phyloP scores from a whole-genome alignment of 2,113 vertebrate genomes.

The Uropsilus gracilis region DNA sequence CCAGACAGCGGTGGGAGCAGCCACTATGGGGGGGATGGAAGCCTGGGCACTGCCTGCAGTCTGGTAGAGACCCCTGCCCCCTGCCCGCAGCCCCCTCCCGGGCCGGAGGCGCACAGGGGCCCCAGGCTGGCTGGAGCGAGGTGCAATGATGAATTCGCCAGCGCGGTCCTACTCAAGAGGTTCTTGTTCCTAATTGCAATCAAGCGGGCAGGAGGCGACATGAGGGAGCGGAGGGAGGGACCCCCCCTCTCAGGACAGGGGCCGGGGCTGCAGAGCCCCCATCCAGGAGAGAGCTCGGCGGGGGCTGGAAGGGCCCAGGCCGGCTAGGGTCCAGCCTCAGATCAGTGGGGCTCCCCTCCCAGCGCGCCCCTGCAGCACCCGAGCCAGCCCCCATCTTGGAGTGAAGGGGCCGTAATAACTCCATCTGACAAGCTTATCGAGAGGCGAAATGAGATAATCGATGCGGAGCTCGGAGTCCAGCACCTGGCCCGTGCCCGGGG shows the following conservation, averaged over 20 bases:
- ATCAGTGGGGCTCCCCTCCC: neutral
- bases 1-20: neutral
- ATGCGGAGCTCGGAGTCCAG: accelerated
- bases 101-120: too few relatives aligned
- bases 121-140: neutral
- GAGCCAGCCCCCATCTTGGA: neutral
- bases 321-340: neutral
- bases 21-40: neutral
- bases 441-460: neutral
- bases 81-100: too few relatives aligned
- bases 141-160: neutral
- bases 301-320: neutral
- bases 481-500: neutral
- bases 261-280: neutral
- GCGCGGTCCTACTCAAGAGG: accelerated
- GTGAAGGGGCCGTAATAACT: neutral
- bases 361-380: neutral
- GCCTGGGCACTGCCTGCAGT: neutral
- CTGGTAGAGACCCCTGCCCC: neutral
- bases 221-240: too few relatives aligned
- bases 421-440: accelerated
- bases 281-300: accelerated
- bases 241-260: neutral
- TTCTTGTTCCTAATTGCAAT: conserved; percentile 16
- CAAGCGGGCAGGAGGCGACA: neutral